A percentile compares a stretch with the other conserved stretches of the same genome.
Evolutionary conservation across 2,888 invertebrate species (phyloP).

Genomic region (Hirtodrosophila duncani): DNA sequence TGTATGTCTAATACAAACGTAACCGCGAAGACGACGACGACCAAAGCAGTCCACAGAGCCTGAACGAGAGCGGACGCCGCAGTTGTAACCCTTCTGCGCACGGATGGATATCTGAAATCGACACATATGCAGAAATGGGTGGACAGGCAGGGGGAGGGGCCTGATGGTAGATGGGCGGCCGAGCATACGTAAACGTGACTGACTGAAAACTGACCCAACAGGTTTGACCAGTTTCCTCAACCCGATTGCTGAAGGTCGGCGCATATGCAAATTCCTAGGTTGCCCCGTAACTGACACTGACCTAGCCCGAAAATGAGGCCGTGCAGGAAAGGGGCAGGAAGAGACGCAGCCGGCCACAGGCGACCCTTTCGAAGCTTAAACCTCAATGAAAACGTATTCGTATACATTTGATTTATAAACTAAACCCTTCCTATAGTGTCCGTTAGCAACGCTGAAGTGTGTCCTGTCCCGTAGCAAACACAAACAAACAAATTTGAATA

Average conservation of each 20-base stretch:
- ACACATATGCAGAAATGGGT: no score
- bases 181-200: background rate
- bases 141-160: no score
- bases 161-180: background rate
- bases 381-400: background rate
- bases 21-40: no score
- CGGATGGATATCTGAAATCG: no score
- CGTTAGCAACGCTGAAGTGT: conserved; percentile 11
- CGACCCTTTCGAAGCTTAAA: conserved; percentile 9
- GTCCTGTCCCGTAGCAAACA: conserved; percentile 12
- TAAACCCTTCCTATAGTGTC: conserved; percentile 16
- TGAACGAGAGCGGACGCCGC: no score
- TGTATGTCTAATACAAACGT: background rate
- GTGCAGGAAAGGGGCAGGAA: no score
- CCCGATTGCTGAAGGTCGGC: conserved; percentile 17
- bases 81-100: no score
- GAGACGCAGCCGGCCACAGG: no score
- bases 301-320: conserved; percentile 18
- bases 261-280: conserved; percentile 31
- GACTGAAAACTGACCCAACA: conserved; percentile 29
- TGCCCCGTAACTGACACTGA: conserved; percentile 22
- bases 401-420: no score
- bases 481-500: conserved; percentile 43
- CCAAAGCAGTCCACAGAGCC: no score
- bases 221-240: conserved; percentile 62